phyloP scores from a whole-genome alignment of 2,113 vertebrate species.

The Petrocephalus zakoni region DNA sequence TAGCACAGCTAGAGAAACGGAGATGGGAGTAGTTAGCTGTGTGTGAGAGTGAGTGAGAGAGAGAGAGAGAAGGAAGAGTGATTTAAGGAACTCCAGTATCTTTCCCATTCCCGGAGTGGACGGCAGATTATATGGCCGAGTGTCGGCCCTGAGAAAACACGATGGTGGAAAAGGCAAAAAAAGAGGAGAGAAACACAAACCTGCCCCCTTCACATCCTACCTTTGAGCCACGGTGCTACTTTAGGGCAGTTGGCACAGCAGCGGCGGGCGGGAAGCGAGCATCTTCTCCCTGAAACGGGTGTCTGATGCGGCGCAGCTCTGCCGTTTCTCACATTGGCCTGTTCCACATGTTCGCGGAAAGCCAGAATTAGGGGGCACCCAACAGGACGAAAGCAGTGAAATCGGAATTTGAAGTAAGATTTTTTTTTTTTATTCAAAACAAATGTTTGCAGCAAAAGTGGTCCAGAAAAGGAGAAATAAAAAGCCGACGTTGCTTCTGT shows the following conservation, averaged over 20 bases:
- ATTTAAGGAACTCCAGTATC: not conserved
- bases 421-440: not conserved
- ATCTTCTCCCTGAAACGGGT: not conserved
- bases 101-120: constrained; percentile 8
- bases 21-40: constrained; percentile 14
- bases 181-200: not conserved
- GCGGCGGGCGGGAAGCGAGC: not conserved
- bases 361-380: not conserved
- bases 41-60: not conserved
- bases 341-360: not conserved
- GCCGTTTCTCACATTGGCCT: too few species aligned
- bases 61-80: not conserved
- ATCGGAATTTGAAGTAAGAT: not conserved
- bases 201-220: not conserved
- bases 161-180: not conserved
- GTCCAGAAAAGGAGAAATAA: not conserved
- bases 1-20: constrained; percentile 63
- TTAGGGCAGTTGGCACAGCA: not conserved
- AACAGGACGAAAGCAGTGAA: not conserved
- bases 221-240: not conserved
- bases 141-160: not conserved
- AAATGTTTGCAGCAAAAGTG: not conserved
- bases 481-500: not conserved
- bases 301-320: not conserved
- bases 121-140: constrained; percentile 9